Evolutionary conservation across 2,888 invertebrate genomes (phyloP), one percentile per base, ranked within the genome.

Genomic region (Hypselothyrea guttata): DNA sequence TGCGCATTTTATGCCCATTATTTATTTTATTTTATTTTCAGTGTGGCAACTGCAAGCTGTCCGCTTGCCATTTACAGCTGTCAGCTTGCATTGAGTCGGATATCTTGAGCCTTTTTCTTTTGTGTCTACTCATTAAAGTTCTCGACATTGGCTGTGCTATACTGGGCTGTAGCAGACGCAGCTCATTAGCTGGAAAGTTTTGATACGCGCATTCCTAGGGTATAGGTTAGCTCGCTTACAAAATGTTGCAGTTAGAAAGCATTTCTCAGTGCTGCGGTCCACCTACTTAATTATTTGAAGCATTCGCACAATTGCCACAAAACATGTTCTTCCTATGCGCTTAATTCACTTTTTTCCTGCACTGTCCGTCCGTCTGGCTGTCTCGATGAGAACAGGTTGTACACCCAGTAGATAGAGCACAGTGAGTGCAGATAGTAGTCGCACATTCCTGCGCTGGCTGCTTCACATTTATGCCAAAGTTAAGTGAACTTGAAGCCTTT

Each of bases 271-370:
- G 16, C n/a, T 46, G 62, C 62, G n/a, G 64, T 85, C 85, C 81
- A 83, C 84, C 81, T 81, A 83, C 81, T 79, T 85, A 85, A 85
- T 83, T 81, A 81, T 81, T 85, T 83, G 61, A 81, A 74, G 74
- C 63, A 81, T 81, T 81, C 81, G 73, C 71, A 83, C 85, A 83
- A 81, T 85, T 81, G 85, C 76, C 83, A 66, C 79, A 84, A 22
- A 84, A 79, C 78, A 79, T 79, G 83, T 79, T 79, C 66, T 75
- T 82, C 75, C 82, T 78, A 82, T 78, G 78, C 85, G 82, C 78
- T 79, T 79, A 79, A 79, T 79, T 84, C 83, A 82, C 83, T 84
- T 78, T 78, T 72, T 74, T 52, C 76, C 68, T 68, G 75, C 71
- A 67, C 78, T 45, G 60, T 42, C 57, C n/a, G n/a, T n/a, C n/a